phyloP scores from a whole-genome alignment of 2,888 invertebrate genomes.

The Andrena haemorrhoa region DNA sequence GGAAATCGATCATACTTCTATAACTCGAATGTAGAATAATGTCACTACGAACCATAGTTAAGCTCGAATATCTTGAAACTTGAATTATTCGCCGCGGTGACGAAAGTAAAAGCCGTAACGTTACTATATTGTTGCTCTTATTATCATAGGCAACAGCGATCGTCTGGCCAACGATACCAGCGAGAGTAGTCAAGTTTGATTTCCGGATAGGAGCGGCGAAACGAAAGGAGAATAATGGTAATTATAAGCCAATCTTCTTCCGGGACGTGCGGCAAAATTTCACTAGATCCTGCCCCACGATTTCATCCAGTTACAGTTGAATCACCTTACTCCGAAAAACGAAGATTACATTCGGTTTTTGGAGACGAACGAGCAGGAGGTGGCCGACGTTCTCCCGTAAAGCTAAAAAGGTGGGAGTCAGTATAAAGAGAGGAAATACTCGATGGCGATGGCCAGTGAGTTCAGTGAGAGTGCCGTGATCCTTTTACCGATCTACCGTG shows the following conservation, averaged over 20 bases:
- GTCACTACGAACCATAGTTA: neutral
- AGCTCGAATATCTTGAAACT: neutral
- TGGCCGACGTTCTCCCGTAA: slow-evolving; percentile 51
- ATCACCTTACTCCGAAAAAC: neutral
- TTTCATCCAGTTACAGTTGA: neutral
- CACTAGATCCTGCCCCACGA: neutral
- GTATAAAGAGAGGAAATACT: slow-evolving; percentile 83
- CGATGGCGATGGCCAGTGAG: slow-evolving; percentile 81
- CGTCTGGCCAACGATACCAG: too few relatives aligned
- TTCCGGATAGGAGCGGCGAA: neutral
- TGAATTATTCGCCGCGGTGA: neutral
- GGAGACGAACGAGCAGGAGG: neutral
- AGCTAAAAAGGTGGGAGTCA: slow-evolving; percentile 79
- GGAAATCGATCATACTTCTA: neutral
- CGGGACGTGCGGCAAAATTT: neutral
- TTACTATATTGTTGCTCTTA: neutral
- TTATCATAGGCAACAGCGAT: neutral
- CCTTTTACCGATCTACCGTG: slow-evolving; percentile 80
- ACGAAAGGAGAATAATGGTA: neutral
- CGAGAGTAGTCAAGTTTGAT: neutral
- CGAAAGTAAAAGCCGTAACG: neutral
- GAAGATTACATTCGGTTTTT: slow-evolving; percentile 28
- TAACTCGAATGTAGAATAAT: neutral
- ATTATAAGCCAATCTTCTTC: neutral
- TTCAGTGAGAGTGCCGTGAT: slow-evolving; percentile 84